Conservation (phyloP, 2,797 vertebrate genomes). For the Micropoecilia bifurca region DNA sequence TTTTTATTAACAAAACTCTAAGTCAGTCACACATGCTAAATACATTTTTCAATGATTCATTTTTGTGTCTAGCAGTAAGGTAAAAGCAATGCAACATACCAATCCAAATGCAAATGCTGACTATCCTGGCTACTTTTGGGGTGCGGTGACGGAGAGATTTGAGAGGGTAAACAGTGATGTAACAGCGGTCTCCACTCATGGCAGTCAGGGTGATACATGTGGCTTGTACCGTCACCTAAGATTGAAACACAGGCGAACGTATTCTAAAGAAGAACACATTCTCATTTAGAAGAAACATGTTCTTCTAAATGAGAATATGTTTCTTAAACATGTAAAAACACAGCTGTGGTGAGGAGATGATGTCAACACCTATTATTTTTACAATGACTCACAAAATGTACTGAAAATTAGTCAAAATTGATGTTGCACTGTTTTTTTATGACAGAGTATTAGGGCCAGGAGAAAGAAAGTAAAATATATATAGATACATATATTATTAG, state of each 20-base stretch:
- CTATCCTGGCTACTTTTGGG: constrained; percentile 82
- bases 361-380: not conserved
- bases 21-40: not conserved
- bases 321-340: not conserved
- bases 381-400: not conserved
- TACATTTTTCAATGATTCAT: not conserved
- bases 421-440: not conserved
- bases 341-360: not conserved
- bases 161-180: constrained; percentile 84
- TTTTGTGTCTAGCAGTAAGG: not conserved
- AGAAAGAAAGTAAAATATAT: too few relatives aligned
- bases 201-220: constrained; percentile 87
- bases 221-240: constrained; percentile 85
- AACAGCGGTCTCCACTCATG: constrained; percentile 87
- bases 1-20: too few relatives aligned
- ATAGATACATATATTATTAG: too few relatives aligned
- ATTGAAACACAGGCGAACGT: not conserved
- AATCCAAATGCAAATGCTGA: constrained; percentile 87
- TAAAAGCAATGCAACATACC: constrained; percentile 56
- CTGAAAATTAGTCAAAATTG: not conserved
- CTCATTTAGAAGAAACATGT: too few relatives aligned
- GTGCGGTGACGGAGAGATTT: constrained; percentile 86
- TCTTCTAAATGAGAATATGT: not conserved
- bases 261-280: not conserved
- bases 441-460: too few relatives aligned